phyloP scores from a whole-genome alignment of 2,797 vertebrate species.

The Paguma larvata region DNA sequence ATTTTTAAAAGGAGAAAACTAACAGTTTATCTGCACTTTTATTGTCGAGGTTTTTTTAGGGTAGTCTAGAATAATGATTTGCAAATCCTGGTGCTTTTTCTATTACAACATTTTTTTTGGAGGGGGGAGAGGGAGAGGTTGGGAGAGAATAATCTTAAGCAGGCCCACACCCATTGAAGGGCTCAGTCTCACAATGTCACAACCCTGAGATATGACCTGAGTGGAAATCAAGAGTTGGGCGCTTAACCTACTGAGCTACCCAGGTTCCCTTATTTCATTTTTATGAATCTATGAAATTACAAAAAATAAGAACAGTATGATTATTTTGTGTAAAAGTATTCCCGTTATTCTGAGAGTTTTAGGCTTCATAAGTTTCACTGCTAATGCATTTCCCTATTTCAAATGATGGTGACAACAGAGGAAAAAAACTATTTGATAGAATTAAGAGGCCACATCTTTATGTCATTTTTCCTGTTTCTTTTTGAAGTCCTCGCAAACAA shows the following conservation, averaged over 20 bases:
- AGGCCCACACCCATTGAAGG: no score
- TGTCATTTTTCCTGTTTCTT: conserved; percentile 16
- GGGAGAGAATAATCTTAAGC: no score
- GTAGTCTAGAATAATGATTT: conserved; percentile 4
- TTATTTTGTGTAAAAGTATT: conserved; percentile 36
- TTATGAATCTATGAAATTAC: conserved; percentile 9
- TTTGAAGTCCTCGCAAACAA: neutral
- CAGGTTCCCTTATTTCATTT: neutral
- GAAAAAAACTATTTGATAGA: neutral
- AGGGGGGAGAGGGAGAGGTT: no score
- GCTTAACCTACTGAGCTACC: no score
- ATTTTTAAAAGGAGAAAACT: neutral
- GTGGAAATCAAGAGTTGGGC: no score
- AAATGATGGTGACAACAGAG: neutral
- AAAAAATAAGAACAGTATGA: neutral
- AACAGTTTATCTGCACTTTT: neutral
- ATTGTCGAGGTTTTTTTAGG: neutral
- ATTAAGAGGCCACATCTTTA: neutral
- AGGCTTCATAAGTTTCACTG: neutral
- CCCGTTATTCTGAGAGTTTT: neutral
- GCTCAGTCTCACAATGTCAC: no score
- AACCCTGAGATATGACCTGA: no score
- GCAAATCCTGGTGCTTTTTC: conserved; percentile 4
- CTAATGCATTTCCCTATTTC: neutral
- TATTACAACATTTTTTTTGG: neutral